These are phyloP conservation scores for Drosophila atripex DNA, from an alignment of 2,888 invertebrate species.

Conservation along the genomic window DNA sequence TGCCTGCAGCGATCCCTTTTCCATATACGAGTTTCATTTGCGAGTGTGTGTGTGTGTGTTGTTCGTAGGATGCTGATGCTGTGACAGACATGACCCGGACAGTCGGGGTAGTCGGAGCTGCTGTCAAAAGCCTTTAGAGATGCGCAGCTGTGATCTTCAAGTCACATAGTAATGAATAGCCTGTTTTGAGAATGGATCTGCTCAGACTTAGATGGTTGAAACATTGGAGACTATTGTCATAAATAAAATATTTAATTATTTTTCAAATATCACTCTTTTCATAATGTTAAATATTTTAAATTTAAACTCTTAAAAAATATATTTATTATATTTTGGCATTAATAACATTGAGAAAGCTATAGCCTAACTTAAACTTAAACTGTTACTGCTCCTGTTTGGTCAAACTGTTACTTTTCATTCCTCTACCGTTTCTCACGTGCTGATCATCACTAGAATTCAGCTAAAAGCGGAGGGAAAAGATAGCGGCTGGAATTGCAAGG, in stretches of 20 bases:
- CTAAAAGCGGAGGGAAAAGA: conserved; percentile 47
- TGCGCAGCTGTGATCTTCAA: conserved; percentile 26
- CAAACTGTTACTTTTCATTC: conserved; percentile 4
- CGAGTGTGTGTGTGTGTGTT: conserved; percentile 17
- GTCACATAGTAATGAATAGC: neutral
- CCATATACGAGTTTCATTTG: conserved; percentile 18
- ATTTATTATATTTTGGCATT: too few relatives aligned
- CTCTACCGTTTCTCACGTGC: conserved; percentile 14
- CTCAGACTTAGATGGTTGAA: too few relatives aligned
- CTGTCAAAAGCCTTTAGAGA: conserved; percentile 29
- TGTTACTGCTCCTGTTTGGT: too few relatives aligned
- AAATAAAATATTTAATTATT: too few relatives aligned
- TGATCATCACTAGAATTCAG: conserved; percentile 21
- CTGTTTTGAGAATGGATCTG: too few relatives aligned
- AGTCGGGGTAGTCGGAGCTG: conserved; percentile 25
- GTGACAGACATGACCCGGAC: conserved; percentile 38
- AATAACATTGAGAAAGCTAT: too few relatives aligned
- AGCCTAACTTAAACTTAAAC: too few relatives aligned
- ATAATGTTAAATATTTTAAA: too few relatives aligned
- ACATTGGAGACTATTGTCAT: too few relatives aligned
- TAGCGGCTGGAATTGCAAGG: conserved; percentile 78
- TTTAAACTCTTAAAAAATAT: too few relatives aligned
- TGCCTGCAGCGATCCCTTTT: conserved; percentile 72
- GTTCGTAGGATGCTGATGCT: conserved; percentile 57
- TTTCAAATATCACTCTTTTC: too few relatives aligned